These are phyloP conservation scores for Holocentrus rufus DNA, from an alignment of 2,797 vertebrate genomes.

Conservation along the genomic window DNA sequence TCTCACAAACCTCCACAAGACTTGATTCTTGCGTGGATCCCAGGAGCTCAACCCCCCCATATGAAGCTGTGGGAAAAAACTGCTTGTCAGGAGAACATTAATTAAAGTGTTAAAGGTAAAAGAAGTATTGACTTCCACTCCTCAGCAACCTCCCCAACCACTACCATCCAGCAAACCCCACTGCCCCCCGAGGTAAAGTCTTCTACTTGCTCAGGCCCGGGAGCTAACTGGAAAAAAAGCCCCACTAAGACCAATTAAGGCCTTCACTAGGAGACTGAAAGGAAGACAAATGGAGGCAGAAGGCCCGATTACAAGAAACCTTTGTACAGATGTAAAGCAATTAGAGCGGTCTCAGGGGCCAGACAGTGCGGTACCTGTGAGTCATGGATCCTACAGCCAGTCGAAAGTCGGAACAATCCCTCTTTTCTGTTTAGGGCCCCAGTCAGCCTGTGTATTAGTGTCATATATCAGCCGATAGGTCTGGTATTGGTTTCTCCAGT, in stretches of 20 bases:
- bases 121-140: conserved; percentile 92
- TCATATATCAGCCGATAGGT: conserved; percentile 89
- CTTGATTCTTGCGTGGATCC: conserved; percentile 82
- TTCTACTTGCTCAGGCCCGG: conserved; percentile 86
- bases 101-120: conserved; percentile 96
- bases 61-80: conserved; percentile 76
- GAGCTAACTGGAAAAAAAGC: conserved; percentile 91
- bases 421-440: conserved; percentile 90
- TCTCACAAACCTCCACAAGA: conserved; percentile 82
- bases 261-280: conserved; percentile 95
- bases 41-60: conserved; percentile 80
- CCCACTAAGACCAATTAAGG: conserved; percentile 99
- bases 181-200: conserved; percentile 82
- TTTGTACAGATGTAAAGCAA: conserved; percentile 99
- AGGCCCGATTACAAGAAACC: conserved; percentile 98
- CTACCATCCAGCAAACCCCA: conserved; percentile 70
- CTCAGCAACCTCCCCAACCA: conserved; percentile 71
- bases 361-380: conserved; percentile 88
- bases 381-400: conserved; percentile 92
- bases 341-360: conserved; percentile 94
- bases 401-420: conserved; percentile 93
- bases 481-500: conserved; percentile 85
- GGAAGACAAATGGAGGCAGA: conserved; percentile 99
- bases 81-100: conserved; percentile 91
- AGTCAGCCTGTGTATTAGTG: conserved; percentile 92